These are phyloP conservation scores for Typhlichthys eigenmanni DNA, from an alignment of 2,797 vertebrate species.

Conservation along the genomic window DNA sequence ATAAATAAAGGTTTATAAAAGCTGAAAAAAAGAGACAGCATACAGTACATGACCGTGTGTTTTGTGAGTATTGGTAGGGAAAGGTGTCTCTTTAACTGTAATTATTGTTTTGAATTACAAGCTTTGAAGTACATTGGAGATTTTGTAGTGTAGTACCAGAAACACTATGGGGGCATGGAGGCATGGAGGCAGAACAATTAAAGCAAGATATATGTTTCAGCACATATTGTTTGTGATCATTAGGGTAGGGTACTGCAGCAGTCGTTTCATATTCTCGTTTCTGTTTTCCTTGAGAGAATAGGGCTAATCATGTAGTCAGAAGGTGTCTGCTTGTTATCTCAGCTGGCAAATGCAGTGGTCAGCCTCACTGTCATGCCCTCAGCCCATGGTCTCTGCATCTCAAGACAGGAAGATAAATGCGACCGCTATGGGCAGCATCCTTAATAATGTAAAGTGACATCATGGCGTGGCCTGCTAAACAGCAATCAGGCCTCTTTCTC, in stretches of 20 bases:
- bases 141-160: too few relatives aligned
- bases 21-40: too few relatives aligned
- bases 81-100: too few relatives aligned
- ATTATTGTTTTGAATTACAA: too few relatives aligned
- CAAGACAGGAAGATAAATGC: constrained; percentile 69
- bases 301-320: not conserved
- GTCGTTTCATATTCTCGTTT: constrained; percentile 6
- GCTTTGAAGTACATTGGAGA: too few relatives aligned
- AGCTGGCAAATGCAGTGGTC: constrained; percentile 33
- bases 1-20: too few relatives aligned
- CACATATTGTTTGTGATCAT: constrained; percentile 2
- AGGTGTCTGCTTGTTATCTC: constrained; percentile 40
- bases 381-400: constrained; percentile 37
- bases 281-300: constrained; percentile 4
- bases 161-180: too few relatives aligned
- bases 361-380: constrained; percentile 39
- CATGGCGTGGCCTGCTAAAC: constrained; percentile 75
- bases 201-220: not conserved
- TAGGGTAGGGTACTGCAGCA: constrained; percentile 8
- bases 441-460: constrained; percentile 82
- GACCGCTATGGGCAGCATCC: constrained; percentile 65
- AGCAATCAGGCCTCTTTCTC: constrained; percentile 74
- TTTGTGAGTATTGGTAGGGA: too few relatives aligned
- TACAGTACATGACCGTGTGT: too few relatives aligned
- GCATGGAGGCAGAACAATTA: too few relatives aligned